Evolutionary conservation across 2,888 invertebrate species (phyloP).

Genomic region (Erebia ligea): DNA sequence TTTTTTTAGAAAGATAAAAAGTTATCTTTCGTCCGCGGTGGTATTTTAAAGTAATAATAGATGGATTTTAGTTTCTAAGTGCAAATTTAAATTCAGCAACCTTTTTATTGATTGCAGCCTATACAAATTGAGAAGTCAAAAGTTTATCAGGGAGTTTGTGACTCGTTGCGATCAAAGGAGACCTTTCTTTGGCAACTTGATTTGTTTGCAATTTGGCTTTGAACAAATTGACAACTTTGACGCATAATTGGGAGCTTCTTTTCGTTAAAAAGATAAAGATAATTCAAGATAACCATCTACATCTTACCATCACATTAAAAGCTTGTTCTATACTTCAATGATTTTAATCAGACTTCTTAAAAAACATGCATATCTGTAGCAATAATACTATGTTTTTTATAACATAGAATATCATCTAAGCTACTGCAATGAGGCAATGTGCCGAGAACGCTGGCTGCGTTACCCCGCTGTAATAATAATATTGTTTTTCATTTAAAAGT

Average conservation of each 20-base stretch:
- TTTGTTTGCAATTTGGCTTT: conserved; percentile 2
- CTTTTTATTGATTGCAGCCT: too few relatives aligned
- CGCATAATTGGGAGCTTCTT: background rate
- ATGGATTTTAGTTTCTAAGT: too few relatives aligned
- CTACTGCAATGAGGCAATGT: too few relatives aligned
- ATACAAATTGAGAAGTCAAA: background rate
- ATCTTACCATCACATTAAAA: background rate
- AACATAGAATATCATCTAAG: too few relatives aligned
- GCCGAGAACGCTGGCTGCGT: too few relatives aligned
- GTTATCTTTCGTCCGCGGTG: too few relatives aligned
- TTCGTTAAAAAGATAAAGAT: background rate
- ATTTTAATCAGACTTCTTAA: background rate
- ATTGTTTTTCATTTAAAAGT: background rate
- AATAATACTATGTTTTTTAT: too few relatives aligned
- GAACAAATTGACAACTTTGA: conserved; percentile 7
- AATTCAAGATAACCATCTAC: background rate
- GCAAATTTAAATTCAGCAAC: too few relatives aligned
- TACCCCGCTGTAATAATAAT: too few relatives aligned
- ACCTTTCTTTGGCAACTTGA: conserved; percentile 1
- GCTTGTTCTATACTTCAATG: background rate
- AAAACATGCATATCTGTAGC: too few relatives aligned
- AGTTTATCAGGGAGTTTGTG: background rate
- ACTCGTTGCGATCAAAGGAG: conserved; percentile 4
- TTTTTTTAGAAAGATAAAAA: too few relatives aligned
- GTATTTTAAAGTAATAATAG: too few relatives aligned